Conservation (phyloP, 1,140 invertebrate species). For the Alviniconcha marisindica region DNA sequence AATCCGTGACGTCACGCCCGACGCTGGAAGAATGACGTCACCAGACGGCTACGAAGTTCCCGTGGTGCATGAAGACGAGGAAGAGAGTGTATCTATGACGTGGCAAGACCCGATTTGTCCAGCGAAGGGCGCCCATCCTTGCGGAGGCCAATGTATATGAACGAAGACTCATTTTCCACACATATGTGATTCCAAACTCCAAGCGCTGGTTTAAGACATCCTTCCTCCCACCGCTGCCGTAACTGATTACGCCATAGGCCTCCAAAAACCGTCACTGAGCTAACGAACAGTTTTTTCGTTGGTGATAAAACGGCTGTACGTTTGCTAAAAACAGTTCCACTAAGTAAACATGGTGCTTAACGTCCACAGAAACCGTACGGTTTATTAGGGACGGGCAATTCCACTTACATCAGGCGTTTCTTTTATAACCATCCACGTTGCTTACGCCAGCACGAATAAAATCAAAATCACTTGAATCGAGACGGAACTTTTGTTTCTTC, state of each 20-base stretch:
- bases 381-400: no score
- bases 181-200: neutral
- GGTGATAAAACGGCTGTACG: neutral
- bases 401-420: no score
- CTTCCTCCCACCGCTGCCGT: no score
- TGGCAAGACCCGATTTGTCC: neutral
- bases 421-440: no score
- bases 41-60: constrained; percentile 37
- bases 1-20: constrained; percentile 33
- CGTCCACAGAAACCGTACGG: no score
- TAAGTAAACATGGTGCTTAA: neutral
- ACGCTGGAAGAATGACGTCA: neutral
- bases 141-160: constrained; percentile 17
- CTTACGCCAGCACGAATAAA: no score
- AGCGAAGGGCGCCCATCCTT: neutral
- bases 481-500: no score
- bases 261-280: no score
- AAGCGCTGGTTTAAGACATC: no score
- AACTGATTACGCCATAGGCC: no score
- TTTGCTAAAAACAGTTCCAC: neutral
- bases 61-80: constrained; percentile 23
- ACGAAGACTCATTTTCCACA: constrained; percentile 14
- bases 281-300: no score
- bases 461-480: no score
- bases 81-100: constrained; percentile 38